Base-by-base conservation (phyloP, 2,888 invertebrate species). In the Agapostemon virescens region DNA sequence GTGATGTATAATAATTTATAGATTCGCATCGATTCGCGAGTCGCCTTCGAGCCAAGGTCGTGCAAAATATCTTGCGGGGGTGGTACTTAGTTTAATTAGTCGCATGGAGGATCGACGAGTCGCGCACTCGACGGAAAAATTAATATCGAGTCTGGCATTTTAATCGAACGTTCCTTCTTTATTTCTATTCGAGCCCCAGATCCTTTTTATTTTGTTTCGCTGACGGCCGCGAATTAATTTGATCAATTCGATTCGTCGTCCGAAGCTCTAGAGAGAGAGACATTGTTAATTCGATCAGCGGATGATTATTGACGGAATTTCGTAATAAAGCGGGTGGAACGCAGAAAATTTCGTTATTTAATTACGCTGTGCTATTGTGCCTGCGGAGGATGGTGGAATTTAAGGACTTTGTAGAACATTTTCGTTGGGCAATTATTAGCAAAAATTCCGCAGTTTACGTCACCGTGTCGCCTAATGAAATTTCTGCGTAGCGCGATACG, bases 281-380 rank as follows among this genome's bases (percentile, higher is more conserved):
- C 30, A 33, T 73, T 52, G 77, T 77, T 68, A 63, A 73, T 82
- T 74, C 79, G 77, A 84, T 82, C 76, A 74, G 40, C 69, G 66
- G 68, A 71, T 72, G 79, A 84, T 84, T 82, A 82, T 79, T 79
- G 79, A 76, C 68, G 84, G 84, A 84, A 85, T 85, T 85, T 85
- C 74, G 80, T 83, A 84, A 84, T 85, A 82, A 82, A 84, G 74
- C 76, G 74, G 55, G 66, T 38, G 84, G 84, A 73, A 80, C 71
- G 84, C 45, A 63, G 80, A 67, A 84, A 80, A 83, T 85, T 84
- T 85, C 84, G 83, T 80, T 85, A 80, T 85, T 85, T 85, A 84
- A 85, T 84, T 84, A 78, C 68, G 64, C 45, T 70, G 68, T 49
- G 64, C 68, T 74, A 80, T 82, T 67, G 77, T 71, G 74, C 70